Evolutionary conservation across 2,888 invertebrate genomes (phyloP).

Genomic region (Dryococelus australis): DNA sequence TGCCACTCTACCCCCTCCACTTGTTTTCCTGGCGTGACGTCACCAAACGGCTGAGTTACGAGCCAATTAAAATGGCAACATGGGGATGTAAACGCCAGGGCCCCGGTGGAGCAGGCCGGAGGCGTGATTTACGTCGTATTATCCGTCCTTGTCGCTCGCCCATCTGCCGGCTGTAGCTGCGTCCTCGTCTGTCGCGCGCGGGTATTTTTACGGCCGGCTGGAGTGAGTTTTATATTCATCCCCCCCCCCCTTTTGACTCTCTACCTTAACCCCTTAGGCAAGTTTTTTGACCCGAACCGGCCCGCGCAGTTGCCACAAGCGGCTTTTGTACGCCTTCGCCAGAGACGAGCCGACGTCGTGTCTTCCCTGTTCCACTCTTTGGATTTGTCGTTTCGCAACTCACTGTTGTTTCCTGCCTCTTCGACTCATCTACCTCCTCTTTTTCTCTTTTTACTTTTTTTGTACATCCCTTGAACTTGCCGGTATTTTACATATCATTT

Average conservation of each 20-base stretch:
- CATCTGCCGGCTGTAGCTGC: background rate
- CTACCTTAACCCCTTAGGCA: too few relatives aligned
- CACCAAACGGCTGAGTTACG: conserved; percentile 10
- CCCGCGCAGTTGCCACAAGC: background rate
- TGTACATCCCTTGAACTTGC: too few relatives aligned
- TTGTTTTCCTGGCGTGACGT: background rate
- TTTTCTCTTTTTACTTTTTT: too few relatives aligned
- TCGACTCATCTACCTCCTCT: too few relatives aligned
- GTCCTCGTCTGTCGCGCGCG: conserved; percentile 25
- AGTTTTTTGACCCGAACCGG: background rate
- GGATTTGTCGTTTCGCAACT: too few relatives aligned
- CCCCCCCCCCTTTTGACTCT: too few relatives aligned
- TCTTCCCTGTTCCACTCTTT: too few relatives aligned
- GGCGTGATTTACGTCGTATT: background rate
- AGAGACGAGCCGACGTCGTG: background rate
- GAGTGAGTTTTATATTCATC: background rate
- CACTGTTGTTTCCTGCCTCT: too few relatives aligned
- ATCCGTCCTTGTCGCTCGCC: background rate
- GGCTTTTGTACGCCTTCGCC: background rate
- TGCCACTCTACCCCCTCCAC: too few relatives aligned
- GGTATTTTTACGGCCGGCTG: conserved; percentile 17
- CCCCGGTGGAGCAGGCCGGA: background rate
- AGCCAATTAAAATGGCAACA: conserved; percentile 23
- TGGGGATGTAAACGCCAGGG: conserved; percentile 23
- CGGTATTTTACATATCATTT: too few relatives aligned